Evolutionary conservation across 2,888 invertebrate species (phyloP).

Genomic region (Latrodectus hesperus): DNA sequence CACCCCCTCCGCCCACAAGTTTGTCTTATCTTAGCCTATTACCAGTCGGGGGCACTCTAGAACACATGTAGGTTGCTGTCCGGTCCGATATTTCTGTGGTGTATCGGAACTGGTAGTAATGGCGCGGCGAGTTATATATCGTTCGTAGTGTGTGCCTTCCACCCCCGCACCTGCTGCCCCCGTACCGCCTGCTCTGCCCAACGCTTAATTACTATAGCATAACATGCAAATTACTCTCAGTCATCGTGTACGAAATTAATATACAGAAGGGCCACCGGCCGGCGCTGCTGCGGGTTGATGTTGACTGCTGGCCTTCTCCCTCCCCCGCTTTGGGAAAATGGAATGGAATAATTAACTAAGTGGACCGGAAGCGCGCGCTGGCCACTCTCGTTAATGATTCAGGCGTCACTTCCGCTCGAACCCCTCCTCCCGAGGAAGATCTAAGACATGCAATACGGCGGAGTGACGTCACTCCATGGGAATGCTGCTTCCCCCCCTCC

Average conservation of each 20-base stretch:
- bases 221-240: slow-evolving; percentile 70
- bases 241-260: slow-evolving; percentile 69
- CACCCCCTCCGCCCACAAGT: slow-evolving; percentile 24
- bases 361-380: slow-evolving; percentile 67
- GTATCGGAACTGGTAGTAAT: slow-evolving; percentile 38
- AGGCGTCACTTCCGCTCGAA: slow-evolving; percentile 60
- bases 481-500: no score
- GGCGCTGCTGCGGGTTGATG: neutral
- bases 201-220: slow-evolving; percentile 70
- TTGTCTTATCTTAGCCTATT: slow-evolving; percentile 66
- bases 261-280: slow-evolving; percentile 43
- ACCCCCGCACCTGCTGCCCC: slow-evolving; percentile 9
- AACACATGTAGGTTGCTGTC: slow-evolving; percentile 64
- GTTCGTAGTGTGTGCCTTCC: slow-evolving; percentile 31
- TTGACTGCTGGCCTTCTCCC: slow-evolving; percentile 18
- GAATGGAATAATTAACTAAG: slow-evolving; percentile 70
- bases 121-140: slow-evolving; percentile 61
- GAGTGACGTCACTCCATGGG: neutral
- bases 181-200: slow-evolving; percentile 12
- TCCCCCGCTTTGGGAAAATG: slow-evolving; percentile 67
- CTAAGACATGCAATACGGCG: neutral
- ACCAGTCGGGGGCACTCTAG: slow-evolving; percentile 36
- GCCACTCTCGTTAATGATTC: slow-evolving; percentile 69
- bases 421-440: slow-evolving; percentile 12
- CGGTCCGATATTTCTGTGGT: slow-evolving; percentile 61